These are phyloP conservation scores for Hanleya hanleyi DNA, from an alignment of 2,888 invertebrate species.

Conservation along the genomic window DNA sequence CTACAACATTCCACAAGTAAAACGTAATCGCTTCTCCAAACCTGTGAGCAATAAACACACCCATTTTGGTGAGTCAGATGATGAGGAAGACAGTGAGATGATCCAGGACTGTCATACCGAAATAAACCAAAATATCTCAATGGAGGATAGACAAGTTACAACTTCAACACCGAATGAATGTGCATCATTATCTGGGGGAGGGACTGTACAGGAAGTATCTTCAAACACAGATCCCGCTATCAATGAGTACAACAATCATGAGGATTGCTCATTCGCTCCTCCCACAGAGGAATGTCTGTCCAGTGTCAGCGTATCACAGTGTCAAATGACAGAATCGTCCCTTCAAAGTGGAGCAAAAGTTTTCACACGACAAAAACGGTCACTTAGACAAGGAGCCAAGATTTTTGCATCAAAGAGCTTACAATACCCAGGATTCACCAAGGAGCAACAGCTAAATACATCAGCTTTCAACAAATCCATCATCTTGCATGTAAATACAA, in stretches of 20 bases:
- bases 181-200: neutral
- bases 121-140: neutral
- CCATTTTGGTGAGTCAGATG: neutral
- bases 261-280: no score
- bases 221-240: no score
- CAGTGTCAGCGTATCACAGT: neutral
- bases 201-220: no score
- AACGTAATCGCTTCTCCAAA: no score
- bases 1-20: no score
- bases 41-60: no score
- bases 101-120: neutral
- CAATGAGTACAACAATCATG: no score
- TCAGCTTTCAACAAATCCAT: slow-evolving; percentile 37
- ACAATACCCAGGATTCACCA: slow-evolving; percentile 31
- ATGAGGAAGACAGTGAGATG: neutral
- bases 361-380: slow-evolving; percentile 32
- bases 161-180: no score
- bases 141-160: neutral
- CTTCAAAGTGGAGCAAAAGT: slow-evolving; percentile 44
- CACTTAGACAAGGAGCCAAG: no score
- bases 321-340: neutral
- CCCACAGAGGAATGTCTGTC: neutral
- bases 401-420: no score
- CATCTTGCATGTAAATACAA: slow-evolving; percentile 34
- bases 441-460: slow-evolving; percentile 42